Base-by-base conservation (phyloP, 1,140 invertebrate species). In the Lasaia peninsularis region DNA sequence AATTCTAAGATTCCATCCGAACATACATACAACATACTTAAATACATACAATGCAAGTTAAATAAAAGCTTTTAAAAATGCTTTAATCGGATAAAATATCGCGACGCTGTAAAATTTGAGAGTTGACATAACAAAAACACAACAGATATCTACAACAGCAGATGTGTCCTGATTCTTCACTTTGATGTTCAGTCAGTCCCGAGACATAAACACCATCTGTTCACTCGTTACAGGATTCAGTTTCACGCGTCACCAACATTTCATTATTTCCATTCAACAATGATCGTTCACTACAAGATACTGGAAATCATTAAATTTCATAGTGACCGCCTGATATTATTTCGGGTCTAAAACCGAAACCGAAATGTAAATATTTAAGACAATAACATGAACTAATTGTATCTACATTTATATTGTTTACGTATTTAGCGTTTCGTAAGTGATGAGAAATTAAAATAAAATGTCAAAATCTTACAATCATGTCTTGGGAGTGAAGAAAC, bases 261-360 rank as follows among this genome's bases (percentile, higher is more conserved):
- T 18, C 40, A 44, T 44, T 44, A 44, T 21, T 44, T 44, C 35
- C 35, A 40, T 14, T 40, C 35, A 44, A 44, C 40, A 44, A 44
- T 20, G 40, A 18, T 16, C 40, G 20, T 44, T 44, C 37, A 20
- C 1, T 1, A 28, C 24, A 28, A 44, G 3, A 20, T 11, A 16
- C 40, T 44, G 40, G 10, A 44, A 44, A 10, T 11, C 9, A 44
- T 44, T 20, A 44, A 44, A 44, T 44, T 16, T 44, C 16, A 10
- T 44, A 44, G 20, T 1, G 16, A 12, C 35, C 35, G 8, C 11
- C 10, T 4, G 34, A 12, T 33, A 35, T 1, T 35, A 11, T 6
- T 35, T 35, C 11, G 34, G 6, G 5, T 28, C 24, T 28, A 28
- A 28, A 0, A 28, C 24, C 24, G 24, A 28, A n/a, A 28, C 24